These are phyloP conservation scores for Corythucha ciliata DNA, from an alignment of 2,888 invertebrate species.

Conservation along the genomic window DNA sequence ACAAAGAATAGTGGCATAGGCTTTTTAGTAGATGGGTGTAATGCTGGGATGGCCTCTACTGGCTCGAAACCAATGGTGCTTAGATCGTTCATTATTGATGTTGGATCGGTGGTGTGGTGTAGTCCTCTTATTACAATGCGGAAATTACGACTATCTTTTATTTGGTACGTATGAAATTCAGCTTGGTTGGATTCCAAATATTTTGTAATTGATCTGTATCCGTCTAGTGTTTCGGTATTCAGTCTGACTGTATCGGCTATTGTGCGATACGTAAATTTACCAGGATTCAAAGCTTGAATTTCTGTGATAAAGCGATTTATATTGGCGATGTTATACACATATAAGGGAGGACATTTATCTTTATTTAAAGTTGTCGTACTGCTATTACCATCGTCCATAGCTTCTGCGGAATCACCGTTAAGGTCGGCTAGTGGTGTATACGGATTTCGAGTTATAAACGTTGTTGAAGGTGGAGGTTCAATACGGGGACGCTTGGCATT, in stretches of 20 bases:
- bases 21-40: constrained; percentile 14
- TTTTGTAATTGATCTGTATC: constrained; percentile 2
- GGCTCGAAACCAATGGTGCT: constrained; percentile 7
- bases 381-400: constrained; percentile 5
- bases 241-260: constrained; percentile 5
- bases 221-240: constrained; percentile 12
- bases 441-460: constrained; percentile 3
- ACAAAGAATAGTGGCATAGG: constrained; percentile 18
- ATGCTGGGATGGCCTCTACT: neutral
- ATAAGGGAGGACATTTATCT: constrained; percentile 13
- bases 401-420: neutral
- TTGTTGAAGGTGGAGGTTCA: neutral
- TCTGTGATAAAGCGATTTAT: constrained; percentile 7
- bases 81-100: constrained; percentile 1
- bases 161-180: constrained; percentile 13
- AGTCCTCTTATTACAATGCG: constrained; percentile 13
- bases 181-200: constrained; percentile 12
- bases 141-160: constrained; percentile 4
- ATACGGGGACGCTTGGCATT: constrained; percentile 16
- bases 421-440: neutral
- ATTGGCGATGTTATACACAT: constrained; percentile 10
- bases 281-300: constrained; percentile 28
- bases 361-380: too few species aligned
- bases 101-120: constrained; percentile 12
- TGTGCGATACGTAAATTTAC: constrained; percentile 30